Conservation (phyloP, 2,113 vertebrate species). For the Aptenodytes forsteri region DNA sequence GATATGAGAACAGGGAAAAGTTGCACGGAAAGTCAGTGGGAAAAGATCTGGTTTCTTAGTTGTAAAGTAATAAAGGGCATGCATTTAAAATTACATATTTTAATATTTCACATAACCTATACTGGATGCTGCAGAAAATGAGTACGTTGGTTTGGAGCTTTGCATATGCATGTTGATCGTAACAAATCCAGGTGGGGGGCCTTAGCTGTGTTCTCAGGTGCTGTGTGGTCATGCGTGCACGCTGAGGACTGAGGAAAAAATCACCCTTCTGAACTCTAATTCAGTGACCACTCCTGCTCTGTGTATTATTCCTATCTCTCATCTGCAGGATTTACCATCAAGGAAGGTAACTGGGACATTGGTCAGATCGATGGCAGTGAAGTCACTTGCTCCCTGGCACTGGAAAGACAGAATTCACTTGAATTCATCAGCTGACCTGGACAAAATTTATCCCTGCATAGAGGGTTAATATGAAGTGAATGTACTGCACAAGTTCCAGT, state of each 20-base stretch:
- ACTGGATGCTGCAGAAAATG: not conserved
- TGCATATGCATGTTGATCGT: not conserved
- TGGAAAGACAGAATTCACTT: not conserved
- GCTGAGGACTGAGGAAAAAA: not conserved
- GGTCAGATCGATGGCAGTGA: not conserved
- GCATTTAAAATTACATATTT: constrained; percentile 69
- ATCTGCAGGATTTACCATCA: not conserved
- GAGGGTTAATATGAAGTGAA: not conserved
- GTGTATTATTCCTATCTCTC: not conserved
- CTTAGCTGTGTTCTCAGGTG: not conserved
- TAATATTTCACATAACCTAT: constrained; percentile 41
- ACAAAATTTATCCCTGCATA: not conserved
- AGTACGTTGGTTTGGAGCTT: not conserved
- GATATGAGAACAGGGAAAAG: constrained; percentile 44
- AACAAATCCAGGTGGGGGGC: constrained; percentile 24
- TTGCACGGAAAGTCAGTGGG: constrained; percentile 51
- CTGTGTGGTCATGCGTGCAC: not conserved
- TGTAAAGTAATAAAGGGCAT: constrained; percentile 56
- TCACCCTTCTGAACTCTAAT: not conserved
- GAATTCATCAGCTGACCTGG: not conserved
- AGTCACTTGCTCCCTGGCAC: not conserved
- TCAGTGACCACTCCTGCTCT: not conserved
- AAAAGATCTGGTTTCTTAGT: constrained; percentile 66
- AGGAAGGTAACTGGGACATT: not conserved
- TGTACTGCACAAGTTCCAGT: not conserved